These are phyloP conservation scores for Nothobranchius kuhntae DNA, from an alignment of 2,113 vertebrate species.

Conservation along the genomic window DNA sequence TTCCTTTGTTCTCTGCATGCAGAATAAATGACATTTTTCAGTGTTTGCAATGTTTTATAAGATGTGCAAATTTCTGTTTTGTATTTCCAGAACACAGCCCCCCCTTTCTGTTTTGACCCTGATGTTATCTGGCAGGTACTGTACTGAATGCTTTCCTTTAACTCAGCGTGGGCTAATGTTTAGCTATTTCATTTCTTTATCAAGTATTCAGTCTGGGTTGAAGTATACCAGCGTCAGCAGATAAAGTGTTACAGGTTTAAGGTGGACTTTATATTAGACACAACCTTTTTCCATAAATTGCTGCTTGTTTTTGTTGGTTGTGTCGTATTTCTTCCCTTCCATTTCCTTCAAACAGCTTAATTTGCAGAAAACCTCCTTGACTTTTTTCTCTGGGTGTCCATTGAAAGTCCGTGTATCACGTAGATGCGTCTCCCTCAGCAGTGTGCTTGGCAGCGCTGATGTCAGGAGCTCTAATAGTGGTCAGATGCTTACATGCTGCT, in stretches of 20 bases:
- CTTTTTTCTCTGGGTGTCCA: slow-evolving; percentile 1
- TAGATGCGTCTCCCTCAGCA: slow-evolving; percentile 6
- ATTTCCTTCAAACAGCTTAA: background rate
- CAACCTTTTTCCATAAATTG: slow-evolving; percentile 1
- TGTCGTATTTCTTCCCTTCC: slow-evolving; percentile 25
- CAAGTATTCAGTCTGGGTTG: slow-evolving; percentile 12
- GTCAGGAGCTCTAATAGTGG: slow-evolving; percentile 69
- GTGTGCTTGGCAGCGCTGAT: slow-evolving; percentile 41
- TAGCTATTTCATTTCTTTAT: slow-evolving; percentile 4
- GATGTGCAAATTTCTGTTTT: slow-evolving; percentile 52
- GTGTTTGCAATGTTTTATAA: slow-evolving; percentile 18
- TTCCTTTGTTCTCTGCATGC: background rate
- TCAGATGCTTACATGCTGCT: slow-evolving; percentile 68
- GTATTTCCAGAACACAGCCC: slow-evolving; percentile 84
- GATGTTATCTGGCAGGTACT: slow-evolving; percentile 95
- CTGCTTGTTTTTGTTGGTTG: slow-evolving; percentile 21
- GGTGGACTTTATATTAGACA: slow-evolving; percentile 1
- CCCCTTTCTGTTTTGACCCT: slow-evolving; percentile 89
- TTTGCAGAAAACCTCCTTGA: background rate
- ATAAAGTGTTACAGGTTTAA: background rate
- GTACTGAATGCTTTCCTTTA: slow-evolving; percentile 52
- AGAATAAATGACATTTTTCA: background rate
- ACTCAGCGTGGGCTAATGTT: slow-evolving; percentile 18
- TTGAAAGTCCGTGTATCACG: too few relatives aligned
- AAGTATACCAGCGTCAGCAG: slow-evolving; percentile 11